Conservation (phyloP, 1,140 invertebrate genomes). For the Drosophila pallidifrons region DNA sequence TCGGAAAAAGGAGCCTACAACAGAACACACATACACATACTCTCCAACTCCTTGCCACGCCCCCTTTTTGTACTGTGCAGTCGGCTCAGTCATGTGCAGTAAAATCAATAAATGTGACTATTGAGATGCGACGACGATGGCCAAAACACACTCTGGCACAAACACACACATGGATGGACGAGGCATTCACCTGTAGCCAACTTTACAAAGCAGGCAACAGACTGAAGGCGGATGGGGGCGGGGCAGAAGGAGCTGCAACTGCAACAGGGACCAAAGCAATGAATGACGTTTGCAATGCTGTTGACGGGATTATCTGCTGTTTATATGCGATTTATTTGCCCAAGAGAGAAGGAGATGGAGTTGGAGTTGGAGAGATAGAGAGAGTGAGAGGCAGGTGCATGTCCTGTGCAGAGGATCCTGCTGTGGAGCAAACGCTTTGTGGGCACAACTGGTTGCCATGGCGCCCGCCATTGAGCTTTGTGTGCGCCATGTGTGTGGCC, state of each 20-base stretch:
- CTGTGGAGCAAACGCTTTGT: constrained; percentile 27
- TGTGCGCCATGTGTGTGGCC: constrained; percentile 33
- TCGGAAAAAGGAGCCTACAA: constrained; percentile 24
- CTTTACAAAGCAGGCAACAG: constrained; percentile 17
- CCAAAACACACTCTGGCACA: constrained; percentile 22
- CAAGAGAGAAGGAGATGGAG: constrained; percentile 1
- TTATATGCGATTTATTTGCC: constrained; percentile 79
- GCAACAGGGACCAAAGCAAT: constrained; percentile 43
- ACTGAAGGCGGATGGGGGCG: constrained; percentile 7
- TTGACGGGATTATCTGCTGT: constrained; percentile 78
- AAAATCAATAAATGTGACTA: constrained; percentile 59
- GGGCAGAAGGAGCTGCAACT: constrained; percentile 15
- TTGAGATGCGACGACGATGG: constrained; percentile 41
- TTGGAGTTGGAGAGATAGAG: too few species aligned
- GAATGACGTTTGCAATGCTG: constrained; percentile 70
- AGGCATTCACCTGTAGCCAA: constrained; percentile 53
- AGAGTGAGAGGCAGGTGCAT: not conserved
- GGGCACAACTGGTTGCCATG: constrained; percentile 61
- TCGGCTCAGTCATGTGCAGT: constrained; percentile 15
- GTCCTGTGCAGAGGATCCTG: not conserved
- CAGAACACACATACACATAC: not conserved
- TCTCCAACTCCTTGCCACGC: not conserved
- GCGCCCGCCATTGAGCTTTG: constrained; percentile 65
- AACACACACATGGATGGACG: not conserved
- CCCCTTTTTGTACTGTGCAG: not conserved